Evolutionary conservation across 1,140 invertebrate genomes (phyloP).

Genomic region (Apis florea): DNA sequence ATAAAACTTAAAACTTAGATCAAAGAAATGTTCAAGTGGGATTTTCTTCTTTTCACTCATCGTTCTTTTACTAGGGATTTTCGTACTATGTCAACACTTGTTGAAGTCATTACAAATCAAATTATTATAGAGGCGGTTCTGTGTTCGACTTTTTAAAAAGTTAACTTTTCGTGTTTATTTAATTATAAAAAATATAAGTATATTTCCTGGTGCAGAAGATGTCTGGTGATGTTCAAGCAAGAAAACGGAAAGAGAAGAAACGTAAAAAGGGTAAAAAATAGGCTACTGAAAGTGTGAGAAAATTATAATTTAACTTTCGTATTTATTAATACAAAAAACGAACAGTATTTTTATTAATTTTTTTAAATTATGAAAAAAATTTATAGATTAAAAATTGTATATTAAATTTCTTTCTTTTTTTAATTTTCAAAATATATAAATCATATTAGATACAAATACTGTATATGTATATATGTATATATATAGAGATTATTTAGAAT

Average conservation of each 20-base stretch:
- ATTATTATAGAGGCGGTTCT: slow-evolving; percentile 51
- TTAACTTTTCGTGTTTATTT: slow-evolving; percentile 29
- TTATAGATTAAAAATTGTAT: background rate
- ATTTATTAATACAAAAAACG: slow-evolving; percentile 59
- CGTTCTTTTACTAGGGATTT: slow-evolving; percentile 40
- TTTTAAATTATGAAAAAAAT: slow-evolving; percentile 34
- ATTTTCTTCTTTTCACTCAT: too few relatives aligned
- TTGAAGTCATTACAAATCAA: slow-evolving; percentile 59
- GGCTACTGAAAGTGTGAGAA: slow-evolving; percentile 29
- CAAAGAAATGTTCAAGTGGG: background rate
- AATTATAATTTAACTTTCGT: slow-evolving; percentile 65
- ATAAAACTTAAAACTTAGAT: background rate
- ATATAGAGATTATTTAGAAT: too few relatives aligned
- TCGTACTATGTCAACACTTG: slow-evolving; percentile 44
- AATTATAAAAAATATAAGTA: slow-evolving; percentile 40
- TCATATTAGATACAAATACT: background rate
- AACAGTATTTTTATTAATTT: slow-evolving; percentile 51
- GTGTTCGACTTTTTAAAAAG: slow-evolving; percentile 49
- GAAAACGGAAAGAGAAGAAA: slow-evolving; percentile 87
- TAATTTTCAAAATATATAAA: background rate
- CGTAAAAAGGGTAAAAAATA: slow-evolving; percentile 84
- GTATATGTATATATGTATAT: too few relatives aligned
- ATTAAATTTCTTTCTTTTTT: too few relatives aligned
- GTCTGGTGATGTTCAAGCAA: slow-evolving; percentile 87
- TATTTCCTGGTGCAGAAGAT: slow-evolving; percentile 77